A percentile compares a stretch with the other conserved stretches of the same genome.
These are phyloP conservation scores for Thera britannica DNA, from an alignment of 2,888 invertebrate species.

Conservation along the genomic window DNA sequence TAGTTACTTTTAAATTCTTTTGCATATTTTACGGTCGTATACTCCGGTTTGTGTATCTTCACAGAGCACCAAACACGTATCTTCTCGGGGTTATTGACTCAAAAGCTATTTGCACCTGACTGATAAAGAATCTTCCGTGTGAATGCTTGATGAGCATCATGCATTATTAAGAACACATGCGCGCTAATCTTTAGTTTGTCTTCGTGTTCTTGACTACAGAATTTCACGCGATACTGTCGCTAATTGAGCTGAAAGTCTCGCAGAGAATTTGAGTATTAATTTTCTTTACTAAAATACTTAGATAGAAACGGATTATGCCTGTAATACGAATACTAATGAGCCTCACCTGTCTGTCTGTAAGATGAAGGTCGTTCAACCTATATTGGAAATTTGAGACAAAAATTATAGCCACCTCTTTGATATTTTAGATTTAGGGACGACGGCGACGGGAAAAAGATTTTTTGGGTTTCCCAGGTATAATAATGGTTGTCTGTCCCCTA, in stretches of 20 bases:
- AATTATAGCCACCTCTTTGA: not conserved
- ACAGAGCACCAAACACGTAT: too few species aligned
- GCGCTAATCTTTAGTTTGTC: conserved; percentile 12
- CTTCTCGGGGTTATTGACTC: not conserved
- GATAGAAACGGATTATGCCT: not conserved
- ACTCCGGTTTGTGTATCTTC: not conserved
- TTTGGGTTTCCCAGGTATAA: too few species aligned
- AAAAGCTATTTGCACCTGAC: not conserved
- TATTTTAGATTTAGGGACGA: not conserved
- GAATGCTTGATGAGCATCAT: conserved; percentile 10
- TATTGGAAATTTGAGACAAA: not conserved
- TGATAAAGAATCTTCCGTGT: conserved; percentile 11
- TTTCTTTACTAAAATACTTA: conserved; percentile 3
- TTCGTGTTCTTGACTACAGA: conserved; percentile 5
- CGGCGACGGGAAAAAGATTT: not conserved
- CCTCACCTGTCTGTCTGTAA: conserved; percentile 5
- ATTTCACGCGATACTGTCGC: not conserved
- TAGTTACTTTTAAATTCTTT: not conserved
- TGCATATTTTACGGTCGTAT: not conserved
- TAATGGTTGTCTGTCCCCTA: too few species aligned
- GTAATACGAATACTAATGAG: not conserved
- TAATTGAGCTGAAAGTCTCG: not conserved
- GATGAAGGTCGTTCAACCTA: not conserved
- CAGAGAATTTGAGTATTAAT: not conserved
- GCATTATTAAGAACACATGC: conserved; percentile 12